Conservation (phyloP, 2,113 vertebrate genomes). For the Carassius auratus region DNA sequence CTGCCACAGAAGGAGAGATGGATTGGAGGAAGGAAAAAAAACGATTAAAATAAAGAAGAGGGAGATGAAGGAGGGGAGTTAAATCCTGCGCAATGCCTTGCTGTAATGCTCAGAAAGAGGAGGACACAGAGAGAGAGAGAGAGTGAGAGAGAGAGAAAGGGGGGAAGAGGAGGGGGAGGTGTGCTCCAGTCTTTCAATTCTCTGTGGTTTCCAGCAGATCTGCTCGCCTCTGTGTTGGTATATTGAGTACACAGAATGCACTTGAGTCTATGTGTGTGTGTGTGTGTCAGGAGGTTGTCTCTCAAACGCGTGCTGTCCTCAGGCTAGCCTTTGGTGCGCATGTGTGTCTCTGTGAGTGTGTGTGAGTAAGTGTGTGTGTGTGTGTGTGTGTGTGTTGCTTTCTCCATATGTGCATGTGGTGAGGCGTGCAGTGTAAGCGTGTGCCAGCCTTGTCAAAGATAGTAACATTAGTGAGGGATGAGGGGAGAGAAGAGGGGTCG, state of each 20-base stretch:
- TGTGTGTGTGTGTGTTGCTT: constrained; percentile 29
- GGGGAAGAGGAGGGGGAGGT: not conserved
- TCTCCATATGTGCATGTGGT: constrained; percentile 66
- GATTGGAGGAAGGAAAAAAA: constrained; percentile 5
- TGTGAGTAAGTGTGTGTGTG: constrained; percentile 21
- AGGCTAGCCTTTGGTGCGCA: constrained; percentile 36
- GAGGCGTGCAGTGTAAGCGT: constrained; percentile 66
- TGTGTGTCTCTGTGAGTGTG: constrained; percentile 26
- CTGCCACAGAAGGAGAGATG: constrained; percentile 23
- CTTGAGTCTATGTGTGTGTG: not conserved
- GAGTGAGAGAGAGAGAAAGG: not conserved
- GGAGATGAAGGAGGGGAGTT: constrained; percentile 22
- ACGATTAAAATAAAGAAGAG: constrained; percentile 18
- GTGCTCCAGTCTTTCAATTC: constrained; percentile 30
- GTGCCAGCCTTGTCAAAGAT: constrained; percentile 72
- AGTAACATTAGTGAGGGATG: constrained; percentile 73
- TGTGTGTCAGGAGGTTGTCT: constrained; percentile 35
- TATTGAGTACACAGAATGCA: constrained; percentile 31
- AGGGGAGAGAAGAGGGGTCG: constrained; percentile 56
- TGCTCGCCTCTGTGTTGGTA: constrained; percentile 32
- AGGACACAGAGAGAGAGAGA: not conserved
- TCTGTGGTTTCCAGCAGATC: constrained; percentile 38
- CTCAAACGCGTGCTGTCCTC: constrained; percentile 37
- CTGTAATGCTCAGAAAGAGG: constrained; percentile 30
- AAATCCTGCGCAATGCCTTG: constrained; percentile 33